Conservation (phyloP, 2,888 invertebrate genomes). For the Euzetes globulus region DNA sequence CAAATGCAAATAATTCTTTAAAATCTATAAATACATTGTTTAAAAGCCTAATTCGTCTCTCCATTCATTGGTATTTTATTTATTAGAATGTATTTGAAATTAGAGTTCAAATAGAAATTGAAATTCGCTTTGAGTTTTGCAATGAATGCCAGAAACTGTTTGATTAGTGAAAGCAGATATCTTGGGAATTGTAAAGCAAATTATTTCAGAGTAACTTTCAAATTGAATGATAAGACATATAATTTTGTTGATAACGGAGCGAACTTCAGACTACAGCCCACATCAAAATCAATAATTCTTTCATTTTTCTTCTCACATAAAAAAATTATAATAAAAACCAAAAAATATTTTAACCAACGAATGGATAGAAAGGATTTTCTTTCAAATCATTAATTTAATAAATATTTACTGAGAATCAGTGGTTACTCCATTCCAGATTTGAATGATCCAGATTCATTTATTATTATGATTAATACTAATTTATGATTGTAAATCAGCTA, state of each 20-base stretch:
- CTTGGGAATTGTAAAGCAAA: neutral
- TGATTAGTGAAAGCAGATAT: slow-evolving; percentile 3
- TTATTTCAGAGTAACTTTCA: neutral
- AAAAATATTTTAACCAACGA: neutral
- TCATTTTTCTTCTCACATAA: neutral
- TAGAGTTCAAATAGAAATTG: neutral
- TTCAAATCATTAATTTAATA: no score
- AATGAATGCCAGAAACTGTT: neutral
- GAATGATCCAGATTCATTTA: no score
- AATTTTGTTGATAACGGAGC: neutral
- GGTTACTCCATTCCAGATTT: no score
- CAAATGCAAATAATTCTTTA: no score
- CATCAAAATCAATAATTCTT: slow-evolving; percentile 21
- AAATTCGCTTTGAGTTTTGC: neutral
- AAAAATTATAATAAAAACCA: neutral
- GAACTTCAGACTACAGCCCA: slow-evolving; percentile 19
- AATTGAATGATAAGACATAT: slow-evolving; percentile 23
- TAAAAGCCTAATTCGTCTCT: no score
- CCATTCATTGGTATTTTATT: neutral
- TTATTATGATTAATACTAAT: no score
- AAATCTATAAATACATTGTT: no score
- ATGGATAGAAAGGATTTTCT: neutral
- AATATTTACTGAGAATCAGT: no score
- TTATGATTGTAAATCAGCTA: no score
- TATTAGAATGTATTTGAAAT: neutral